These are phyloP conservation scores for Scytalopus superciliaris DNA, from an alignment of 2,113 vertebrate species.

Conservation along the genomic window DNA sequence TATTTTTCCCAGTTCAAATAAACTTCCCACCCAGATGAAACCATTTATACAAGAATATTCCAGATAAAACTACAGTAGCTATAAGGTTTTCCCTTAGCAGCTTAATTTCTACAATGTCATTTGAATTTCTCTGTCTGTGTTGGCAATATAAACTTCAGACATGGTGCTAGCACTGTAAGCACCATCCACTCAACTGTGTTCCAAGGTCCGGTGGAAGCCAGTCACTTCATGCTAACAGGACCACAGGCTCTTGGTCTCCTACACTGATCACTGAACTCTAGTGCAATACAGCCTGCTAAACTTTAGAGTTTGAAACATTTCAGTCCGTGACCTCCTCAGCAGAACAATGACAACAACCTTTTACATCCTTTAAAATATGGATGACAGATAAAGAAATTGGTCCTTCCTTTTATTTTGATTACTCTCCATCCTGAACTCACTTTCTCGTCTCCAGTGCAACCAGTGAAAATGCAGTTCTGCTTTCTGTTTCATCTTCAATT, in stretches of 20 bases:
- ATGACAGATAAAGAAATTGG: not conserved
- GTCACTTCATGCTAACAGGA: not conserved
- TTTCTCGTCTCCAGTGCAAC: not conserved
- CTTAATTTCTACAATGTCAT: not conserved
- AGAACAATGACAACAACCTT: not conserved
- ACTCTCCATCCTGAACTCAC: not conserved
- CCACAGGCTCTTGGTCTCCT: not conserved
- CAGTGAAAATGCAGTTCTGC: not conserved
- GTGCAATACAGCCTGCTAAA: not conserved
- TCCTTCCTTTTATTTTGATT: not conserved
- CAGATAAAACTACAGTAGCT: not conserved
- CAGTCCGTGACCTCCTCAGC: not conserved
- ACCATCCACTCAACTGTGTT: not conserved
- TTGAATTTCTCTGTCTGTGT: not conserved
- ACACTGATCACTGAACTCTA: not conserved
- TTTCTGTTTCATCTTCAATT: not conserved
- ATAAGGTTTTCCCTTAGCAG: not conserved
- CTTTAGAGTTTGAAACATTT: not conserved
- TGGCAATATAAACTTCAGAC: not conserved
- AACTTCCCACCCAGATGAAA: not conserved
- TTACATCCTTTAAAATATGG: not conserved
- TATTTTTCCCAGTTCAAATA: not conserved
- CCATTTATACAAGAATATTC: not conserved
- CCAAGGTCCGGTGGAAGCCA: not conserved
- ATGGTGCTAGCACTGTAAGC: not conserved